These are phyloP conservation scores for Sander lucioperca DNA, from an alignment of 2,113 vertebrate genomes.

Conservation along the genomic window DNA sequence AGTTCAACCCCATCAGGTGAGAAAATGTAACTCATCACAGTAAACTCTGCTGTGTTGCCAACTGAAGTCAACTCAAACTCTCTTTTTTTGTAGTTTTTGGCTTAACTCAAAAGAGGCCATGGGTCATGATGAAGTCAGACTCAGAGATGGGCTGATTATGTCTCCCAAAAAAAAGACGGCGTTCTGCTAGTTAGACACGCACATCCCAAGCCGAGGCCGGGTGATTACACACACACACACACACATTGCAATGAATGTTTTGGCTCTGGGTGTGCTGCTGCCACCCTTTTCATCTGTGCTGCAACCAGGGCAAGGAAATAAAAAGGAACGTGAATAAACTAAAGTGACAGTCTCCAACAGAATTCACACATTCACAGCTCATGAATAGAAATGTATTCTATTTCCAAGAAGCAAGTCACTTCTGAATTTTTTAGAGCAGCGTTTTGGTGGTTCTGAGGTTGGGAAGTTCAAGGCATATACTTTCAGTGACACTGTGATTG, in stretches of 20 bases:
- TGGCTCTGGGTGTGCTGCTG: constrained; percentile 48
- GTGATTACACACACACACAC: constrained; percentile 15
- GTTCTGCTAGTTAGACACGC: constrained; percentile 3
- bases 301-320: constrained; percentile 36
- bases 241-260: constrained; percentile 17
- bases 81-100: neutral
- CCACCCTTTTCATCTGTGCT: constrained; percentile 22
- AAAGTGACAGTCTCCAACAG: constrained; percentile 48
- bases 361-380: constrained; percentile 33
- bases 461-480: constrained; percentile 1
- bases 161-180: neutral
- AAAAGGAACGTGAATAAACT: constrained; percentile 45
- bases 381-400: constrained; percentile 8
- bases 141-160: constrained; percentile 20
- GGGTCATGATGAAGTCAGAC: constrained; percentile 30
- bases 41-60: constrained; percentile 12
- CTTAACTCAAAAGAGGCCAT: neutral
- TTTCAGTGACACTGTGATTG: neutral
- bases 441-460: neutral
- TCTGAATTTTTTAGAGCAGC: constrained; percentile 2
- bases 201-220: constrained; percentile 7
- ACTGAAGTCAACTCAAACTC: neutral
- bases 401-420: constrained; percentile 16
- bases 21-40: neutral
- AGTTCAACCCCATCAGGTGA: neutral